Conservation (phyloP, 2,888 invertebrate species). For the Synanthedon myopaeformis region DNA sequence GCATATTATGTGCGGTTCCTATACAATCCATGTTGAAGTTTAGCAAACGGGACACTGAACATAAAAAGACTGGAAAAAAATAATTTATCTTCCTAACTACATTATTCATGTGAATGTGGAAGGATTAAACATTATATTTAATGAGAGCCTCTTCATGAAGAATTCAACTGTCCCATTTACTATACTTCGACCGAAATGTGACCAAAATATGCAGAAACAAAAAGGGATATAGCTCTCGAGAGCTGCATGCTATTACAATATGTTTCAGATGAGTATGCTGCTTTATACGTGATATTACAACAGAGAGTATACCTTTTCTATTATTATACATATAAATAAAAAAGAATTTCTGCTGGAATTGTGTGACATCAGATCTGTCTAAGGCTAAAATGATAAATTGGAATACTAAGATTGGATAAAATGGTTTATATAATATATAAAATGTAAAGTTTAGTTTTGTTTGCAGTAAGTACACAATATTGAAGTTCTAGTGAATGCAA, state of each 20-base stretch:
- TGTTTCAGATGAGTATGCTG: conserved; percentile 64
- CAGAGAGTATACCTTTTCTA: conserved; percentile 42
- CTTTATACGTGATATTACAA: conserved; percentile 50
- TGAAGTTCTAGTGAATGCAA: conserved; percentile 31
- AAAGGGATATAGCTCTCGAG: conserved; percentile 46
- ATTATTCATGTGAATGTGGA: too few species aligned
- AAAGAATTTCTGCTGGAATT: conserved; percentile 31
- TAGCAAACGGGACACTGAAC: neutral
- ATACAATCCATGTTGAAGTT: conserved; percentile 8
- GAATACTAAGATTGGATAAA: conserved; percentile 20
- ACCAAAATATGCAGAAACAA: conserved; percentile 22
- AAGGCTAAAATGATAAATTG: conserved; percentile 40
- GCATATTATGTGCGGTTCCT: neutral
- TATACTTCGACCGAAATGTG: too few species aligned
- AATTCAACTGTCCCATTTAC: too few species aligned
- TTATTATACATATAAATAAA: conserved; percentile 18
- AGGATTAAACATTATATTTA: too few species aligned
- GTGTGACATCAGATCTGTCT: conserved; percentile 61
- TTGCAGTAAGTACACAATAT: conserved; percentile 27
- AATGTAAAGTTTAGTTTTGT: conserved; percentile 29
- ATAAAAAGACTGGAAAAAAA: too few species aligned
- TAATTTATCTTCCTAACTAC: too few species aligned
- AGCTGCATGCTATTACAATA: conserved; percentile 60
- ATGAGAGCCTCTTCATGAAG: too few species aligned
- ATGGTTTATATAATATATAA: conserved; percentile 28